A percentile compares a stretch with the other conserved stretches of the same genome.
phyloP scores from a whole-genome alignment of 2,888 invertebrate genomes.

The Chymomyza fuscimana region DNA sequence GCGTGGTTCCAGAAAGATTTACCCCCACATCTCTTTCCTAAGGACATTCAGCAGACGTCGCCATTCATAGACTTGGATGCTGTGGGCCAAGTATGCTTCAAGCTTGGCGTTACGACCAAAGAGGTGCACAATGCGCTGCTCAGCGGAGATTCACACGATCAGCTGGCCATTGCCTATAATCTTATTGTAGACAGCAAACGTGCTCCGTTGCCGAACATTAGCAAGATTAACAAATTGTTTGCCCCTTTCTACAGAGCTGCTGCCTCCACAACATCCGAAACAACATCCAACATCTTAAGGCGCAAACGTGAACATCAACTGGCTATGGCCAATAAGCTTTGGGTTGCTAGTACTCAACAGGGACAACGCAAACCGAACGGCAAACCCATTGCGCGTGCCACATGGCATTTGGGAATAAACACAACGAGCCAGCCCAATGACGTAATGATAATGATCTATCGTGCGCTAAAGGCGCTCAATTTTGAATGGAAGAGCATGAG shows the following conservation, averaged over 20 bases:
- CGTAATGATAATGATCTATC: slow-evolving; percentile 99
- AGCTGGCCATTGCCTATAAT: slow-evolving; percentile 98
- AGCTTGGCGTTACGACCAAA: slow-evolving; percentile 91
- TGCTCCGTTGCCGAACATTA: slow-evolving; percentile 89
- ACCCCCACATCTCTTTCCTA: slow-evolving; percentile 98
- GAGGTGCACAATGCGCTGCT: slow-evolving; percentile 97
- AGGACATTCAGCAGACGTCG: slow-evolving; percentile 98
- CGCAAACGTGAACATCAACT: too few relatives aligned
- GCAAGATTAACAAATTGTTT: slow-evolving; percentile 63
- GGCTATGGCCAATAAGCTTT: too few relatives aligned
- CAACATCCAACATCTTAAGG: slow-evolving; percentile 79
- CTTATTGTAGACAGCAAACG: slow-evolving; percentile 98
- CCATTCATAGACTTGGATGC: slow-evolving; percentile 98
- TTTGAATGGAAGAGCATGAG: slow-evolving; percentile 99
- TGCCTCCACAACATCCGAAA: slow-evolving; percentile 53
- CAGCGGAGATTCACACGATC: slow-evolving; percentile 98
- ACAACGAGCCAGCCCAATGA: slow-evolving; percentile 99
- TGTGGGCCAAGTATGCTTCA: slow-evolving; percentile 93
- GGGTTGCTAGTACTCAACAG: too few relatives aligned
- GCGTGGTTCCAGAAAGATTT: slow-evolving; percentile 99
- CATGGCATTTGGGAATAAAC: slow-evolving; percentile 99
- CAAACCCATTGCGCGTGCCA: slow-evolving; percentile 94
- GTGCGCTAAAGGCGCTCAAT: slow-evolving; percentile 98
- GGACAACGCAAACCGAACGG: slow-evolving; percentile 80
- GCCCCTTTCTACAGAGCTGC: slow-evolving; percentile 75